Conservation (phyloP, 2,797 vertebrate species). For the Sebastes cheni region DNA sequence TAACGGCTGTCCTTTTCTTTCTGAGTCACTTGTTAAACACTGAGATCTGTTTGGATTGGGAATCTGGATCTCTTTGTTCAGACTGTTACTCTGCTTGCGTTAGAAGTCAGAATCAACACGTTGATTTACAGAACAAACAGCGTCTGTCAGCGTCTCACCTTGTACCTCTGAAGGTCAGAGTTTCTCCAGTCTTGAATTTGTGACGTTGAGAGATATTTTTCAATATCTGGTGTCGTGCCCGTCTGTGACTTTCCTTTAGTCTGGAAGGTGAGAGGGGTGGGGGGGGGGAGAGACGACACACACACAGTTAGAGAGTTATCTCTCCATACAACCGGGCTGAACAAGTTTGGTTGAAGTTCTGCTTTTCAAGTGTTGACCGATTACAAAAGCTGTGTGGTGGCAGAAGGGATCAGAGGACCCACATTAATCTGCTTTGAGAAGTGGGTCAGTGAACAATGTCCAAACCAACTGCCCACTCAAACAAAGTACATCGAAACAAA, state of each 20-base stretch:
- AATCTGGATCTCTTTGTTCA: constrained; percentile 54
- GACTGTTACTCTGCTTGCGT: constrained; percentile 16
- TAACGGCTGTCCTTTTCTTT: constrained; percentile 10
- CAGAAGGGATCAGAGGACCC: constrained; percentile 58
- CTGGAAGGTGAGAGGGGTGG: constrained; percentile 59
- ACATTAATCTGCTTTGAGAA: constrained; percentile 77
- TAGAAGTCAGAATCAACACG: constrained; percentile 4
- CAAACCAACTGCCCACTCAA: constrained; percentile 49
- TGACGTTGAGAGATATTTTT: constrained; percentile 83
- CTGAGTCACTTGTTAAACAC: constrained; percentile 31
- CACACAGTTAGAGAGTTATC: neutral
- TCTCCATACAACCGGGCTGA: neutral
- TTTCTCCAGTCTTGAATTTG: constrained; percentile 82
- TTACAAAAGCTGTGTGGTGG: constrained; percentile 43
- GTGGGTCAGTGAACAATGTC: constrained; percentile 81
- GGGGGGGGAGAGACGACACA: constrained; percentile 2
- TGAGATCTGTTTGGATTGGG: constrained; percentile 50
- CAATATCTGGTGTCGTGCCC: constrained; percentile 82
- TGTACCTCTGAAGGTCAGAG: constrained; percentile 82
- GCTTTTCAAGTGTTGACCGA: constrained; percentile 51
- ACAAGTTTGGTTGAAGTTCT: constrained; percentile 34
- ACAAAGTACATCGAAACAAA: constrained; percentile 50
- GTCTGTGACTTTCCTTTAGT: constrained; percentile 84
- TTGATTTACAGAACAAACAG: constrained; percentile 47
- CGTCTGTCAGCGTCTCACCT: constrained; percentile 66